Conservation (phyloP, 2,888 invertebrate genomes). For the Leptogaster cylindrica region DNA sequence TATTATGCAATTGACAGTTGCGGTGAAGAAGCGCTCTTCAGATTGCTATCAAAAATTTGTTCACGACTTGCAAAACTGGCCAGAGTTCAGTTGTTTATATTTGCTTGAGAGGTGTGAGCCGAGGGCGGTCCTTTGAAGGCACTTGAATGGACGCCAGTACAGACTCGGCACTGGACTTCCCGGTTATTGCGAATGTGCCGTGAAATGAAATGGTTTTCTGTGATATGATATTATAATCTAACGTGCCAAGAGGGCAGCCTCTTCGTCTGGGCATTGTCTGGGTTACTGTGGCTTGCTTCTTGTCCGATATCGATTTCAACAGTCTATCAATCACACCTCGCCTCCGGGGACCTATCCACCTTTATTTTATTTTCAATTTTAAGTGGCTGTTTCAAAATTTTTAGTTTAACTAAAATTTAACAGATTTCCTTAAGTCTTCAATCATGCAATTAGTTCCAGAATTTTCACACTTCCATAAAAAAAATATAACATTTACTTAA, state of each 20-base stretch:
- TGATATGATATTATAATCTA: conserved; percentile 19
- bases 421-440: too few species aligned
- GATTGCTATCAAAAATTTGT: conserved; percentile 18
- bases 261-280: conserved; percentile 18
- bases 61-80: conserved; percentile 18
- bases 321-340: not conserved
- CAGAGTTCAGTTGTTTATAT: not conserved
- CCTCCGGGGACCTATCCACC: not conserved
- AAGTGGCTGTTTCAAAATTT: too few species aligned
- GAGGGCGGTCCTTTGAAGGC: not conserved
- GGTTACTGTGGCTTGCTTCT: too few species aligned
- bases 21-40: not conserved
- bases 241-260: not conserved
- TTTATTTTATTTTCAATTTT: conserved; percentile 16
- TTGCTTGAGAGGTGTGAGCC: conserved; percentile 6
- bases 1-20: conserved; percentile 15
- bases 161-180: conserved; percentile 3
- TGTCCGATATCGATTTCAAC: too few species aligned
- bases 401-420: too few species aligned
- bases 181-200: not conserved
- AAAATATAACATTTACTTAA: too few species aligned
- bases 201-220: conserved; percentile 11
- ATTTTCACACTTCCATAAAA: too few species aligned
- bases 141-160: conserved; percentile 7
- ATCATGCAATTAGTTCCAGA: too few species aligned